Base-by-base conservation (phyloP, 2,113 vertebrate genomes). In the Castor canadensis region DNA sequence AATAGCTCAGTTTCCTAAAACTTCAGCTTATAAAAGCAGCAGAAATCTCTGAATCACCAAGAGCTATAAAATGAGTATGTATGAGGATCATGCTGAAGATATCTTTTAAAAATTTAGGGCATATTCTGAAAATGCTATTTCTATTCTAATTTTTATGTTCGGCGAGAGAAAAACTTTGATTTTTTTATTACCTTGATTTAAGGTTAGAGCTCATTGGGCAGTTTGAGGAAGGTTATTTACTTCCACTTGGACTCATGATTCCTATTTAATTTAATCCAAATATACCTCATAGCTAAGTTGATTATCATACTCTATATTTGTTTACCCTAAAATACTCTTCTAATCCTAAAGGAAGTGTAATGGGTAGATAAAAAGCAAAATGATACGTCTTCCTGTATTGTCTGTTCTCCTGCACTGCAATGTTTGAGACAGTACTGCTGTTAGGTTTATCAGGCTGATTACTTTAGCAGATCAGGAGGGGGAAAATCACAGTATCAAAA, bases 361-460 rank as follows among this genome's bases (percentile, higher is more conserved):
- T 84, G 72, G 6, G 5, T 87, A 91, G 35, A 95, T 66, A 71
- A 54, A 91, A 94, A 79, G 58, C 30, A 79, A 89, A 87, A 24
- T 15, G 6, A 11, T 28, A 24, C 40, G 3, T 43, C n/a, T 69
- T n/a, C 13, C 20, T 66, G 2, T 30, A 11, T 60, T 45, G 2
- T 12, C 13, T 69, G 38, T 80, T 17, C 32, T 49, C 30, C 26
- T 72, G 5, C 38, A 85, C 79, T 38, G 13, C 2, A 28, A 52
- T 38, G 20, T 91, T 38, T 0, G 0, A 79, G 30, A 64, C 1
- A 66, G 26, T 17, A 38, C 6, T 16, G 10, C 5, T 26, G 28
- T 56, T 72, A 81, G 7, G 3, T 86, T 88, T 47, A 54, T 92
- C 16, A 71, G 35, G 58, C 4, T 24, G 19, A 22, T 80, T 26